Evolutionary conservation across 2,888 invertebrate species (phyloP).

Genomic region (Microplitis manilae): DNA sequence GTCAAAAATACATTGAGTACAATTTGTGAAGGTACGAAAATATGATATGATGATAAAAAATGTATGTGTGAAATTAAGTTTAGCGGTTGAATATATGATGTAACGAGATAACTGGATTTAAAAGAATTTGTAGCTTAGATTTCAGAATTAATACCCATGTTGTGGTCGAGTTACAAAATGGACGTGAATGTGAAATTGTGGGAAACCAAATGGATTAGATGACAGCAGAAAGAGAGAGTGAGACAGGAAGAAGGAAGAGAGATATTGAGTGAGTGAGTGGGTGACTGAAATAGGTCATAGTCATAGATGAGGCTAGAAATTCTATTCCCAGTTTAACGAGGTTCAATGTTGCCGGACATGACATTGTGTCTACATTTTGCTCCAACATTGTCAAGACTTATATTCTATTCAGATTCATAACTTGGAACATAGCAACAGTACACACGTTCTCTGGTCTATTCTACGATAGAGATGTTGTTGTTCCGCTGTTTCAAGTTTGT

Average conservation of each 20-base stretch:
- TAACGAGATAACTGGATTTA: neutral
- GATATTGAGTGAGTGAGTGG: neutral
- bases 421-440: neutral
- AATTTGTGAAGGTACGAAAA: too few species aligned
- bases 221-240: slow-evolving; percentile 9
- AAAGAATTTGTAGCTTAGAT: neutral
- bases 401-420: neutral
- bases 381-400: slow-evolving; percentile 34
- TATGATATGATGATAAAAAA: too few species aligned
- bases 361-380: slow-evolving; percentile 40
- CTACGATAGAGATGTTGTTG: neutral
- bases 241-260: slow-evolving; percentile 7
- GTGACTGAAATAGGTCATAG: neutral
- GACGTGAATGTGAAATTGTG: slow-evolving; percentile 23
- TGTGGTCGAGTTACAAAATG: slow-evolving; percentile 24
- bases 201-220: slow-evolving; percentile 11
- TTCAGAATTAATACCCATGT: slow-evolving; percentile 12
- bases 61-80: too few species aligned
- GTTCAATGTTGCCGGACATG: slow-evolving; percentile 45
- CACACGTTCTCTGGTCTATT: neutral
- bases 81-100: neutral
- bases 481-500: slow-evolving; percentile 26
- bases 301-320: slow-evolving; percentile 18
- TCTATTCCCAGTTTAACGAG: slow-evolving; percentile 40
- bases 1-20: too few species aligned